Base-by-base conservation (phyloP, 2,888 invertebrate species). In the Plebejus melissa region DNA sequence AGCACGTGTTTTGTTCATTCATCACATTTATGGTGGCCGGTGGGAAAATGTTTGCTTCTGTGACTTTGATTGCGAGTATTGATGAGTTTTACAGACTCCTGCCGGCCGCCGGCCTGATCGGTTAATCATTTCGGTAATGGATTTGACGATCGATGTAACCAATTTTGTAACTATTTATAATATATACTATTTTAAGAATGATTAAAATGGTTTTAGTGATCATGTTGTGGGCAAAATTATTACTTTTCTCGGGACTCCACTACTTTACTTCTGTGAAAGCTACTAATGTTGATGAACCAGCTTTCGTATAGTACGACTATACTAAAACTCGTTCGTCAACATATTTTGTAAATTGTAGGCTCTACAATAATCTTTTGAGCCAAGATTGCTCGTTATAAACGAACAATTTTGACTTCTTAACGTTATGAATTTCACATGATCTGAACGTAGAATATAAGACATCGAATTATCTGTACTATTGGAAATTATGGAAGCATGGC, bases 1-100 rank as follows among this genome's bases (percentile, higher is more conserved):
- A 92, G 91, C 93, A 92, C 93, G 92, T 93, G 93, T 91, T 92
- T 88, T 85, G 90, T 92, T 90, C 93, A 93, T 93, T 93, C 93
- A 93, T 93, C 92, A 92, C 89, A 90, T 93, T 93, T 91, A 93
- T 92, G 91, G 91, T 89, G 86, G 83, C 87, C 86, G 88, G 91
- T 91, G 92, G 90, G 92, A 89, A 92, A 88, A 88, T 89, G 90
- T 90, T 91, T 90, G 89, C 88, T 86, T 92, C 87, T 76, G 77
- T 75, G 76, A 72, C 70, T 71, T 76, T 72, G 76, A 69, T 74
- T 58, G 58, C 70, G n/a, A 38, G 36, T 54, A 41, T 75, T 28
- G 65, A 69, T 54, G 75, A 69, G 54, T 54, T 54, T 72, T 46
- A 71, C 71, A 13, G 71, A 22, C 46, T 58, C 7, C 22, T 22